Conservation (phyloP, 2,888 invertebrate species). For the Deroplatys truncata region DNA sequence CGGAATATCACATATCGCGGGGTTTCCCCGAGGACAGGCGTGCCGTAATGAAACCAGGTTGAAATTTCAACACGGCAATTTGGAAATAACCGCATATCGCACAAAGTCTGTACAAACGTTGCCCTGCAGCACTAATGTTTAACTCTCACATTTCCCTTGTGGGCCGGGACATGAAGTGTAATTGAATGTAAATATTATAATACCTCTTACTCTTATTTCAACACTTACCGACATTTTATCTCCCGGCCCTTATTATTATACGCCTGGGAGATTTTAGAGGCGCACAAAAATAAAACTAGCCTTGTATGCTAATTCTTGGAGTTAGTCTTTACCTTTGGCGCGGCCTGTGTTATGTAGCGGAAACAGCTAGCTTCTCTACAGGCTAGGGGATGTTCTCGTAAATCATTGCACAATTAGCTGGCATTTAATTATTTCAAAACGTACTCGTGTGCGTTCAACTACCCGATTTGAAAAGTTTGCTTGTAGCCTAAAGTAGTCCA, state of each 20-base stretch:
- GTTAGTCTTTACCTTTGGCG: background rate
- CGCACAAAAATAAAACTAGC: background rate
- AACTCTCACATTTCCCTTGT: background rate
- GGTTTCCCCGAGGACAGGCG: background rate
- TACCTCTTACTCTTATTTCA: background rate
- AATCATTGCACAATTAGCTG: background rate
- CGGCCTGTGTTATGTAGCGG: background rate
- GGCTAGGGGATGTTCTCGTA: background rate
- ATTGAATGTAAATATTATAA: background rate
- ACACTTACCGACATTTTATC: background rate
- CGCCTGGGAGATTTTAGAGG: background rate
- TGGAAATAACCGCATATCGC: background rate
- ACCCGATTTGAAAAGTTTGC: too few species aligned
- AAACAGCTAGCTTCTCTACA: background rate
- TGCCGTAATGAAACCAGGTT: background rate
- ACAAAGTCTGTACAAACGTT: background rate
- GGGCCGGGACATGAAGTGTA: background rate
- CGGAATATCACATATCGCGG: background rate
- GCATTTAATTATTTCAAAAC: background rate
- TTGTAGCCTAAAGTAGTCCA: too few species aligned
- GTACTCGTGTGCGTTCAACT: too few species aligned
- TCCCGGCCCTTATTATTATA: background rate
- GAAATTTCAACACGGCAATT: background rate
- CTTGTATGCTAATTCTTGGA: background rate
- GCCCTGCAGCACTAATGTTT: background rate